Percentiles rank a stretch among this genome's conserved stretches.
These are phyloP conservation scores for Amiota communis DNA, from an alignment of 2,888 invertebrate genomes.

Conservation along the genomic window DNA sequence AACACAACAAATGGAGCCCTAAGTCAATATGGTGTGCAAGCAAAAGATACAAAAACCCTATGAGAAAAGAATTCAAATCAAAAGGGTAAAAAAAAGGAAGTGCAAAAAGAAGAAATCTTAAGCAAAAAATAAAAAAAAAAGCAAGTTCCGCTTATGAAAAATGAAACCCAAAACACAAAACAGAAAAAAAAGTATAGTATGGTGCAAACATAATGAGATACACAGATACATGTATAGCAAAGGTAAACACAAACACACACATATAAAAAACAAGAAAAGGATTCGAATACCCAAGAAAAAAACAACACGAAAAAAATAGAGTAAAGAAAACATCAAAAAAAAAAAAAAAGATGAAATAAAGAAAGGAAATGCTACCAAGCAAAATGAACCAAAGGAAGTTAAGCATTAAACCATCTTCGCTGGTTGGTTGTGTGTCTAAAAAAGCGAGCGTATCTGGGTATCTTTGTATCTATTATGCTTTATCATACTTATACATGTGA, in stretches of 20 bases:
- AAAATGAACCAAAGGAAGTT: slow-evolving; percentile 8
- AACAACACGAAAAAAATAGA: slow-evolving; percentile 23
- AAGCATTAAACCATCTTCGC: background rate
- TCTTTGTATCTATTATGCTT: no score
- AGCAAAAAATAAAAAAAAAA: slow-evolving; percentile 31
- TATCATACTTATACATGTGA: no score
- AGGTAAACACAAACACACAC: background rate
- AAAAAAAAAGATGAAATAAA: background rate
- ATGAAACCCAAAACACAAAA: slow-evolving; percentile 60
- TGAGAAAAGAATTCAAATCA: background rate
- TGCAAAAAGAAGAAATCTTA: slow-evolving; percentile 27
- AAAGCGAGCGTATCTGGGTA: background rate
- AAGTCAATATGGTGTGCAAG: slow-evolving; percentile 41
- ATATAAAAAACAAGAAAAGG: no score
- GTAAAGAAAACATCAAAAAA: background rate
- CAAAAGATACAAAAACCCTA: background rate
- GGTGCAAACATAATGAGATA: slow-evolving; percentile 55
- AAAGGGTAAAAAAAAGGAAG: background rate
- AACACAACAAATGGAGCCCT: slow-evolving; percentile 59
- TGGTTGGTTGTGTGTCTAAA: slow-evolving; percentile 1
- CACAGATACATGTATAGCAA: slow-evolving; percentile 17
- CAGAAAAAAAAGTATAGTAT: background rate
- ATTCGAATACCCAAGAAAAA: slow-evolving; percentile 26
- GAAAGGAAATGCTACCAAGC: background rate
- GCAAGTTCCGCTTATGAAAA: slow-evolving; percentile 55